Conservation (phyloP, 1,140 invertebrate genomes). For the Whitmania pigra region DNA sequence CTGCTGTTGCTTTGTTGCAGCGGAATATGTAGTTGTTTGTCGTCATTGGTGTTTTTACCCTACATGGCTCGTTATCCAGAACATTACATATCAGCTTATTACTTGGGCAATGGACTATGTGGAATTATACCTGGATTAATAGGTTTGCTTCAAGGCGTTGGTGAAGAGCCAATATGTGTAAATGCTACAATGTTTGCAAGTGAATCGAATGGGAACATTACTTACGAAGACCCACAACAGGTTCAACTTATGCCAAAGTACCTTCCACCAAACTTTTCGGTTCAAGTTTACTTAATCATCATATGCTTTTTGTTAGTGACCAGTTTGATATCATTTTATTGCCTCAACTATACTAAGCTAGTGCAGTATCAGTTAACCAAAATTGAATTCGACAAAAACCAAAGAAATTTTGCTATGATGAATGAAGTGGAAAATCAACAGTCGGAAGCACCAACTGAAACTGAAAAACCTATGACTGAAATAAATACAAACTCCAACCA, state of each 20-base stretch:
- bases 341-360: not conserved
- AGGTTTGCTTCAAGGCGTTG: constrained; percentile 64
- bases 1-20: constrained; percentile 64
- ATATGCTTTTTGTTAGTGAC: not conserved
- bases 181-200: constrained; percentile 42
- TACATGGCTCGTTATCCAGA: constrained; percentile 67
- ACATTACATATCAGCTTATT: constrained; percentile 56
- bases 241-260: constrained; percentile 2
- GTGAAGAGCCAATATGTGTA: constrained; percentile 48
- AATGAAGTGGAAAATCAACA: not conserved
- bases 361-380: no score
- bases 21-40: constrained; percentile 76
- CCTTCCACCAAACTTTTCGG: constrained; percentile 16
- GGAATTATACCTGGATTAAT: constrained; percentile 73
- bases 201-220: no score
- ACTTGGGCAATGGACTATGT: constrained; percentile 65
- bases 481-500: no score
- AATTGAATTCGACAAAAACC: no score
- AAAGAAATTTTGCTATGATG: not conserved
- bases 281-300: not conserved
- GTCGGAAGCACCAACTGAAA: not conserved
- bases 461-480: not conserved
- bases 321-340: not conserved
- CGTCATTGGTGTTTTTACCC: constrained; percentile 76
- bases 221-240: not conserved